A percentile compares a stretch with the other conserved stretches of the same genome.
Conservation (phyloP, 2,888 invertebrate species). For the Eupithecia pulchellata region DNA sequence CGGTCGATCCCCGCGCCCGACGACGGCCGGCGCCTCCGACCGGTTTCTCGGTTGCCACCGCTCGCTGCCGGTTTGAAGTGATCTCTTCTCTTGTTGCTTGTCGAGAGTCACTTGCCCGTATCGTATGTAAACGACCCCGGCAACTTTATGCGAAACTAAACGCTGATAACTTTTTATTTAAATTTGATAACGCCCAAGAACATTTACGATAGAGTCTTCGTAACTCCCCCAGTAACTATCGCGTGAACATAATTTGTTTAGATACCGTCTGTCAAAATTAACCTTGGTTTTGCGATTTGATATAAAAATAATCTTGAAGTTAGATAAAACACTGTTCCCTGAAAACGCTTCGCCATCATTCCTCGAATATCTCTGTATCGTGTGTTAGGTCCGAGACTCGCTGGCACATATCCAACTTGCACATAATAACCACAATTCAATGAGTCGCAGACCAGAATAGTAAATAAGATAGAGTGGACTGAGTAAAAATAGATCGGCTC, state of each 20-base stretch:
- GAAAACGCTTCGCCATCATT: constrained; percentile 74
- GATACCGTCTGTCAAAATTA: constrained; percentile 44
- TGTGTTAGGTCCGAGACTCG: constrained; percentile 74
- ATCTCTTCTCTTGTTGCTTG: constrained; percentile 79
- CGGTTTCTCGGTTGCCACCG: constrained; percentile 80
- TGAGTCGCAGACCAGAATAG: constrained; percentile 85
- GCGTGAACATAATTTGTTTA: neutral
- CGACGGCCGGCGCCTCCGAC: constrained; percentile 80
- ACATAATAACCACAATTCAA: constrained; percentile 86
- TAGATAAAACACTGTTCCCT: constrained; percentile 60
- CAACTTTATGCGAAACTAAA: constrained; percentile 62
- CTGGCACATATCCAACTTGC: constrained; percentile 83
- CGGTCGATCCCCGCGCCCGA: constrained; percentile 65
- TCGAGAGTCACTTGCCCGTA: constrained; percentile 71
- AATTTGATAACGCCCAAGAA: constrained; percentile 8
- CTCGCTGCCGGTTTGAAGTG: constrained; percentile 82
- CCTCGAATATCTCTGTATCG: constrained; percentile 80
- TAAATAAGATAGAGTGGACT: constrained; percentile 84
- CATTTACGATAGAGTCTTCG: neutral
- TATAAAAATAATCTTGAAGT: constrained; percentile 54
- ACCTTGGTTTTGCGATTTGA: constrained; percentile 67
- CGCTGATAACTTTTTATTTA: constrained; percentile 44
- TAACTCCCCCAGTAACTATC: neutral
- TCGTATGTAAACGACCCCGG: constrained; percentile 80
- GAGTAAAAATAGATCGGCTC: constrained; percentile 82